Percentiles rank a stretch among this genome's conserved stretches.
Conservation (phyloP, 1,140 invertebrate genomes). For the Batillaria attramentaria region DNA sequence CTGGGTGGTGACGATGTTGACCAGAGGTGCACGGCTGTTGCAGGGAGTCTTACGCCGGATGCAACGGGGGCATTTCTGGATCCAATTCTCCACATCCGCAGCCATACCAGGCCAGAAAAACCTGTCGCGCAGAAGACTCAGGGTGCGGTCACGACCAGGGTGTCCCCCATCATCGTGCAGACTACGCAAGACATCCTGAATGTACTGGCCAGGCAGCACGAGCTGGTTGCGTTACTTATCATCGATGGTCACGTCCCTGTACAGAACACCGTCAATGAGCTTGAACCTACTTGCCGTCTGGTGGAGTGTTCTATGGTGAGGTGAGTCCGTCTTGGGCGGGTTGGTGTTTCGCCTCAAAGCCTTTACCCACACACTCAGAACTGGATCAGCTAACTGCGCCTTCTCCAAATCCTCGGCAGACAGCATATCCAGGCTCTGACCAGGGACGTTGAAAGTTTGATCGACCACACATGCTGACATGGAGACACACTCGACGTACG, state of each 20-base stretch:
- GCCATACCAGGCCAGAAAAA: slow-evolving; percentile 41
- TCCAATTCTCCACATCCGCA: slow-evolving; percentile 36
- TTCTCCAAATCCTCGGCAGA: background rate
- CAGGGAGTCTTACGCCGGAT: slow-evolving; percentile 26
- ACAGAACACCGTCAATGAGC: slow-evolving; percentile 25
- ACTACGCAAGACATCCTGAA: slow-evolving; percentile 6
- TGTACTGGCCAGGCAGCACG: slow-evolving; percentile 13
- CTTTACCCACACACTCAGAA: background rate
- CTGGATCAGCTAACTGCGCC: background rate
- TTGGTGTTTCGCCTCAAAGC: background rate
- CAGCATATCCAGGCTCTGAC: background rate
- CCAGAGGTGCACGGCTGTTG: slow-evolving; percentile 27
- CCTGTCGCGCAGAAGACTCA: slow-evolving; percentile 26
- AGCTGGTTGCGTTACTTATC: slow-evolving; percentile 24
- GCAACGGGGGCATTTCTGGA: slow-evolving; percentile 33
- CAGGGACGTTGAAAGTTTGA: background rate
- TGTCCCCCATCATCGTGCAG: slow-evolving; percentile 38
- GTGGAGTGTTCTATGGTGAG: background rate
- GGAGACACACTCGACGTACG: background rate
- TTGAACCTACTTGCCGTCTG: background rate
- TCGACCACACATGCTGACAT: background rate
- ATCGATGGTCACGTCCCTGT: background rate
- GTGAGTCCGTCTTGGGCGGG: background rate
- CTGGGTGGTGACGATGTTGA: slow-evolving; percentile 16
- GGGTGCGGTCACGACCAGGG: slow-evolving; percentile 36